phyloP scores from a whole-genome alignment of 1,140 invertebrate species.

The Drosophila subpulchrella region DNA sequence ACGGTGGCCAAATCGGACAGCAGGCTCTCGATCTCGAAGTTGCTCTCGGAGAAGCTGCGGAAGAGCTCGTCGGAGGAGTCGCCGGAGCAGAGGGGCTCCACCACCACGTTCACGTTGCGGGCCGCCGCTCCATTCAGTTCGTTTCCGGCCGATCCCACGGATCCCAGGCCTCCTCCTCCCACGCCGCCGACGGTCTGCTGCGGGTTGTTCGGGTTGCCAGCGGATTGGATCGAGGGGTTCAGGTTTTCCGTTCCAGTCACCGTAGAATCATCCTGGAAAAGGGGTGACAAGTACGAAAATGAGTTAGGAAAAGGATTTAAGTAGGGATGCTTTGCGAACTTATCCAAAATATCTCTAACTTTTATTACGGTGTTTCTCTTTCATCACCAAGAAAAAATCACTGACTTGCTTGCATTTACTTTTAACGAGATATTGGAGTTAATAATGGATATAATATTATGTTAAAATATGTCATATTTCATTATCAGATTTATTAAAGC shows the following conservation, averaged over 20 bases:
- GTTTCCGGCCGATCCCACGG: slow-evolving; percentile 28
- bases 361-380: no score
- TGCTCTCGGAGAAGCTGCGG: slow-evolving; percentile 82
- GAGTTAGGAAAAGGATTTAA: background rate
- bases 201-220: slow-evolving; percentile 79
- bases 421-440: no score
- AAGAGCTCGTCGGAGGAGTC: slow-evolving; percentile 84
- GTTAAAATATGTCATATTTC: no score
- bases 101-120: slow-evolving; percentile 76
- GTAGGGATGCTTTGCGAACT: no score
- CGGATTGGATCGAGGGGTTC: slow-evolving; percentile 58
- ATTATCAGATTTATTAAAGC: no score
- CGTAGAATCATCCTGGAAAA: slow-evolving; percentile 64
- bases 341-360: no score
- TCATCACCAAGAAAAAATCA: no score
- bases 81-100: slow-evolving; percentile 79
- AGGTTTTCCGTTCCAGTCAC: slow-evolving; percentile 68
- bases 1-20: slow-evolving; percentile 85
- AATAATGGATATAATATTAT: no score
- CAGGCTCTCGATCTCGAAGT: slow-evolving; percentile 86
- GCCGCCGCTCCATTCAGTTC: slow-evolving; percentile 66
- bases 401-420: no score
- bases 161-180: slow-evolving; percentile 11
- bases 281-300: background rate
- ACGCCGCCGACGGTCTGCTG: slow-evolving; percentile 27